Conservation (phyloP, 2,797 vertebrate species). For the Diplodus sargus region DNA sequence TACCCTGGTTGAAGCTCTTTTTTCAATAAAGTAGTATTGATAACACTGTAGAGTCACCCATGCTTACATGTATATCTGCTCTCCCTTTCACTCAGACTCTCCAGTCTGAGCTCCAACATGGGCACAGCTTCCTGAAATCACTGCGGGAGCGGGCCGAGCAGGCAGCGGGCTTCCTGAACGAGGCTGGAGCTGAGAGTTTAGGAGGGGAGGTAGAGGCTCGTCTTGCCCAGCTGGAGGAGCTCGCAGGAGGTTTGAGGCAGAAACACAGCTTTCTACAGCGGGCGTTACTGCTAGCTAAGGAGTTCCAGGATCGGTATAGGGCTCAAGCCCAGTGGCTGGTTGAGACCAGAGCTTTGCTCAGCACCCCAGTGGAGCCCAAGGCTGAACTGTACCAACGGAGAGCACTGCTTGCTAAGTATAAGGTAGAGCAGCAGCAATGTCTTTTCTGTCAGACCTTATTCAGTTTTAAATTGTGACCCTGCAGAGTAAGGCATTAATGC, state of each 20-base stretch:
- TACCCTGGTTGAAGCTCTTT: constrained; percentile 21
- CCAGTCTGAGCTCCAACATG: constrained; percentile 91
- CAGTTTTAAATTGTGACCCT: not conserved
- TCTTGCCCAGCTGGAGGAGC: constrained; percentile 88
- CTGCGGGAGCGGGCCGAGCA: constrained; percentile 90
- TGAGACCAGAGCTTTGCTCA: constrained; percentile 88
- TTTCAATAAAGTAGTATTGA: constrained; percentile 8
- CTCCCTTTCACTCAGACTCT: constrained; percentile 73
- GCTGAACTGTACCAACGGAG: constrained; percentile 96
- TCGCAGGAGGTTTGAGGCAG: constrained; percentile 88
- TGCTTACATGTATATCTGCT: constrained; percentile 44
- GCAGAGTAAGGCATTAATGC: constrained; percentile 8
- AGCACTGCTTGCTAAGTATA: constrained; percentile 95
- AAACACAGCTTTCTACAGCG: constrained; percentile 91
- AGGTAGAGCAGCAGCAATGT: constrained; percentile 83
- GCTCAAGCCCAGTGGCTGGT: constrained; percentile 90
- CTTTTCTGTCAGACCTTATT: not conserved
- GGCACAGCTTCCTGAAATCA: constrained; percentile 92
- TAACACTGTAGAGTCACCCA: constrained; percentile 2
- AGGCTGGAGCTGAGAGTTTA: constrained; percentile 85
- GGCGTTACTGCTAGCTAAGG: constrained; percentile 90
- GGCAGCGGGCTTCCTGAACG: constrained; percentile 89
- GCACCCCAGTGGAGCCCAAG: constrained; percentile 89
- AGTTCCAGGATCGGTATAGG: constrained; percentile 94
- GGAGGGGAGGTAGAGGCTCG: constrained; percentile 87